These are phyloP conservation scores for Syngnathus rostellatus DNA, from an alignment of 2,797 vertebrate species.

Conservation along the genomic window DNA sequence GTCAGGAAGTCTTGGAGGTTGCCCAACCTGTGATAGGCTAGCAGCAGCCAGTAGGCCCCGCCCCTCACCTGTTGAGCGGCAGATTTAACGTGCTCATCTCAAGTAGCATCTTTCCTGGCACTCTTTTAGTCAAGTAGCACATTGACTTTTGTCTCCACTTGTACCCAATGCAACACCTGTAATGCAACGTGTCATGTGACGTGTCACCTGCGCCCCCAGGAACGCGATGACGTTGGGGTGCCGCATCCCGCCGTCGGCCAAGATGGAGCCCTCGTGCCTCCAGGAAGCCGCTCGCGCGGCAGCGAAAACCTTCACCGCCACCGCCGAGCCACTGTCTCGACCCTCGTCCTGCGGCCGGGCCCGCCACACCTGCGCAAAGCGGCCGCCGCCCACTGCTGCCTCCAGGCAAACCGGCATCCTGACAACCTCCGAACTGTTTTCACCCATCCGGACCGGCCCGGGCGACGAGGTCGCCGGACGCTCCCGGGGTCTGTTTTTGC, in stretches of 20 bases:
- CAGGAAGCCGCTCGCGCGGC: constrained; percentile 77
- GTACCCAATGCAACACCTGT: no score
- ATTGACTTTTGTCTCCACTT: no score
- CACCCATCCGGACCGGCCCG: constrained; percentile 40
- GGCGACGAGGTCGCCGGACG: constrained; percentile 7
- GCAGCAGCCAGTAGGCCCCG: constrained; percentile 80
- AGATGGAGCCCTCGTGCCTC: constrained; percentile 80
- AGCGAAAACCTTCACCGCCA: constrained; percentile 85
- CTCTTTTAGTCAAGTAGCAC: no score
- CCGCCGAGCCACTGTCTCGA: constrained; percentile 39
- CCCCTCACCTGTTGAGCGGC: constrained; percentile 49
- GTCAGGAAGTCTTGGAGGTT: constrained; percentile 83
- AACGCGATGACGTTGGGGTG: constrained; percentile 79
- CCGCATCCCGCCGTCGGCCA: constrained; percentile 72
- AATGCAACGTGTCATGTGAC: neutral
- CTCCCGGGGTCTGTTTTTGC: constrained; percentile 49
- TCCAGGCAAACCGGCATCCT: constrained; percentile 68
- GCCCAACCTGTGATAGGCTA: constrained; percentile 77
- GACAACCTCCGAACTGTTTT: constrained; percentile 41
- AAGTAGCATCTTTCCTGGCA: no score
- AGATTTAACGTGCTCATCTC: no score
- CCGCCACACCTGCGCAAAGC: constrained; percentile 82
- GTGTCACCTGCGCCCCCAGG: constrained; percentile 58
- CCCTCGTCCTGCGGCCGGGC: constrained; percentile 63
- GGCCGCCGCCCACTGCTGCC: constrained; percentile 78